Conservation (phyloP, 2,797 vertebrate genomes). For the Tachyglossus aculeatus region DNA sequence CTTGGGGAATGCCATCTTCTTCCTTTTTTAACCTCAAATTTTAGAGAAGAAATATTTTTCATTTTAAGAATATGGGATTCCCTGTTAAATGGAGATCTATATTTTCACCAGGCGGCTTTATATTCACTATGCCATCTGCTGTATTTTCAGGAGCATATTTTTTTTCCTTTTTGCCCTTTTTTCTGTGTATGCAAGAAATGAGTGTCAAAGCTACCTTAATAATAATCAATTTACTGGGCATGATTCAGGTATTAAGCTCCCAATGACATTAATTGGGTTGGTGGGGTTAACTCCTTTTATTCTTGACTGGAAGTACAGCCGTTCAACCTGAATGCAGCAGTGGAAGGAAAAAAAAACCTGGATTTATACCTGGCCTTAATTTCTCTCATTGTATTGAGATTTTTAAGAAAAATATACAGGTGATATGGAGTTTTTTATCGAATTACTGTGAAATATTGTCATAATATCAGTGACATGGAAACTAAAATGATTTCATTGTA, state of each 20-base stretch:
- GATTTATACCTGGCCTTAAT: not conserved
- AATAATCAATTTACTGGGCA: too few relatives aligned
- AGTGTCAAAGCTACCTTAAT: too few relatives aligned
- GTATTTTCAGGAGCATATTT: constrained; percentile 9
- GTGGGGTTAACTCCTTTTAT: not conserved
- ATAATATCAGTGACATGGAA: not conserved
- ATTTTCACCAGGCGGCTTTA: not conserved
- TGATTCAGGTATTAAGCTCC: constrained; percentile 4
- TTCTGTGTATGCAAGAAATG: constrained; percentile 8
- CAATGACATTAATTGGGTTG: constrained; percentile 14
- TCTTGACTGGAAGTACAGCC: not conserved
- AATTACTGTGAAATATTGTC: not conserved
- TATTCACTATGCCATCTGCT: constrained; percentile 19
- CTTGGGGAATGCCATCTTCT: not conserved
- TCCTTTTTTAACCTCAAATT: not conserved
- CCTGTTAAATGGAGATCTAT: constrained; percentile 18
- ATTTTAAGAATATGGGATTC: constrained; percentile 6
- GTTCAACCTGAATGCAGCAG: constrained; percentile 7
- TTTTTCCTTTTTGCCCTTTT: not conserved
- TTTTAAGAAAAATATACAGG: not conserved
- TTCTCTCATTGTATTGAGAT: not conserved
- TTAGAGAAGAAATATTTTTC: not conserved
- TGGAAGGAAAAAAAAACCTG: too few relatives aligned
- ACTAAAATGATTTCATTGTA: constrained; percentile 2
- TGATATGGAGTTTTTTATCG: not conserved